Conservation (phyloP, 2,113 vertebrate genomes). For the Melospiza melodia region DNA sequence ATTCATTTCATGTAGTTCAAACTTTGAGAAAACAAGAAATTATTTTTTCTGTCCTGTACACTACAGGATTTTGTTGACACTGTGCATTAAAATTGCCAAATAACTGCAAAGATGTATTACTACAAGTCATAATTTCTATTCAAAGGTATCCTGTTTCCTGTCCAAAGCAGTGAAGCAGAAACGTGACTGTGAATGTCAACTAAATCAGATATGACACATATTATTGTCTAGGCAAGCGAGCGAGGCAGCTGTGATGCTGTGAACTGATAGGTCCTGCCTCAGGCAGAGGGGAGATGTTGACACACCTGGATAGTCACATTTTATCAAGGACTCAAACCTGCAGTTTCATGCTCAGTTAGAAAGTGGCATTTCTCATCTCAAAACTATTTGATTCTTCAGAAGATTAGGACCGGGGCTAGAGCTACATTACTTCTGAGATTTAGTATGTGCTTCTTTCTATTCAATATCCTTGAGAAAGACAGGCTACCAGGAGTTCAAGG, state of each 20-base stretch:
- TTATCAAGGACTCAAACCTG: constrained; percentile 25
- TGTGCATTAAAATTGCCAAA: background rate
- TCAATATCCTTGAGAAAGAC: background rate
- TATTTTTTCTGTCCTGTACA: background rate
- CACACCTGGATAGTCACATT: constrained; percentile 42
- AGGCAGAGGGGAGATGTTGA: constrained; percentile 19
- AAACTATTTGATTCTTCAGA: constrained; percentile 26
- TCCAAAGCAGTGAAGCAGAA: background rate
- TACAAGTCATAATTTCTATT: background rate
- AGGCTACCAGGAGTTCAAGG: background rate
- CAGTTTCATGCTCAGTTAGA: constrained; percentile 35
- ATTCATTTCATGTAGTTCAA: background rate
- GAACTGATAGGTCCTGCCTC: constrained; percentile 20
- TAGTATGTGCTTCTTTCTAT: background rate
- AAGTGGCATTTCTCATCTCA: constrained; percentile 17
- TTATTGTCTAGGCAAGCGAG: constrained; percentile 19
- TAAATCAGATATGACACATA: background rate
- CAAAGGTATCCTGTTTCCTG: background rate
- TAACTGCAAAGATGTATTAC: background rate
- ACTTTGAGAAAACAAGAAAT: background rate
- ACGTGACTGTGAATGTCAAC: background rate
- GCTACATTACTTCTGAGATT: background rate
- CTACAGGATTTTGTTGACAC: background rate
- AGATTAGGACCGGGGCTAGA: background rate
- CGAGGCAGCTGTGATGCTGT: background rate